Percentiles rank a stretch among this genome's conserved stretches.
phyloP scores from a whole-genome alignment of 2,888 invertebrate genomes.

The Lamproptera curius region DNA sequence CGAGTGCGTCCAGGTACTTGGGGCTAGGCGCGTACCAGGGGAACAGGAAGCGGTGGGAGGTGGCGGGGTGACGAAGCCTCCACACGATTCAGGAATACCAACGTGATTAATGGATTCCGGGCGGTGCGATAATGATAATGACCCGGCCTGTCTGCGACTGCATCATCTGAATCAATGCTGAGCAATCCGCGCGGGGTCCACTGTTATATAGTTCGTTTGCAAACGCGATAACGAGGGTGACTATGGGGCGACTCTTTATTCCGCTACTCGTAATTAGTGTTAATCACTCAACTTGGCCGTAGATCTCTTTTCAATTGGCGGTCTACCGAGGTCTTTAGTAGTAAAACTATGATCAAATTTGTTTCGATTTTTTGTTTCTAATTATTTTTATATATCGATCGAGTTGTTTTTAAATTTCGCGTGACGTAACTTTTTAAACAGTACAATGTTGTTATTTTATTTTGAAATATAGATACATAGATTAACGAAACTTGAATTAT shows the following conservation, averaged over 20 bases:
- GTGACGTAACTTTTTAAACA: no score
- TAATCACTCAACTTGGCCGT: slow-evolving; percentile 13
- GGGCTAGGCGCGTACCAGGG: slow-evolving; percentile 36
- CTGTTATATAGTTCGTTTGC: slow-evolving; percentile 51
- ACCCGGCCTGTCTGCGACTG: slow-evolving; percentile 58
- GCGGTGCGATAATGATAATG: slow-evolving; percentile 71
- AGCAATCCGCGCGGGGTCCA: slow-evolving; percentile 40
- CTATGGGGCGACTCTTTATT: slow-evolving; percentile 21
- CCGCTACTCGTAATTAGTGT: slow-evolving; percentile 27
- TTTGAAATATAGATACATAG: no score
- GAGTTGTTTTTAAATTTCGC: no score
- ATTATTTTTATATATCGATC: no score
- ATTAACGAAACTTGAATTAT: no score
- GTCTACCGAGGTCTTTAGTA: no score
- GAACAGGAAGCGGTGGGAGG: slow-evolving; percentile 20
- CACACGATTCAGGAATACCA: slow-evolving; percentile 60
- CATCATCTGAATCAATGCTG: slow-evolving; percentile 66
- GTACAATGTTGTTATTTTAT: no score
- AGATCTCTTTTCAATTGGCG: no score
- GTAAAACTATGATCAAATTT: no score
- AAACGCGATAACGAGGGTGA: slow-evolving; percentile 38
- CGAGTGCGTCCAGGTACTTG: slow-evolving; percentile 71
- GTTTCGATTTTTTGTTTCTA: no score
- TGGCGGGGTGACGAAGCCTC: slow-evolving; percentile 37
- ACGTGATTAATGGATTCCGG: slow-evolving; percentile 74